Base-by-base conservation (phyloP, 1,140 invertebrate species). In the Trichonephila inaurata region DNA sequence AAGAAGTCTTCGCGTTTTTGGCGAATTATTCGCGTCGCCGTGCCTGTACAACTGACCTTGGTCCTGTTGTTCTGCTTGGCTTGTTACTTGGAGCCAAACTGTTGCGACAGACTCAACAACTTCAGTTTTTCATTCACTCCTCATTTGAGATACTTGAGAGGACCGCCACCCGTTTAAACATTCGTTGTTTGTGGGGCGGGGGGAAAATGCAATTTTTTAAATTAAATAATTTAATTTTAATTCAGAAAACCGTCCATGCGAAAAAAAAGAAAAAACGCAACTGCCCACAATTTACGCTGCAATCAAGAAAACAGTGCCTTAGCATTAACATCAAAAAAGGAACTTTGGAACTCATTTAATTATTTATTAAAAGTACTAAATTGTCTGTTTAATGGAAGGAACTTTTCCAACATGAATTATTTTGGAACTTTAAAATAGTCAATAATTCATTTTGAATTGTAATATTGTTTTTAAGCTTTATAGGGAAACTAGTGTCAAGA, bases 91-190 rank as follows among this genome's bases (percentile, higher is more conserved):
- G 98, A 98, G 95, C 96, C 96, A 24, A 97, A 97, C 6, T 96
- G 97, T 64, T 98, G 98, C 95, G 98, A 98, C 95, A 97, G 97
- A 19, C 96, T 98, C 91, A 98, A 98, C 96, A 98, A 97, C 89
- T 97, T 98, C 94, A 97, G 97, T 51, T 96, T 98, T 95, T 98
- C 97, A 1, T 96, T 98, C 33, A 97, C 97, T 6, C 98, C 98
- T 3, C 98, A 98, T 95, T 96, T 99, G 92, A 97, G 97, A 83
- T 98, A 98, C 95, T 97, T 98, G 12, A 97, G 97, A 81, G 98
- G 98, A 94, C 98, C 98, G 28, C 98, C 98, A 61, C 98, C 98
- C 0, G 97, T 98, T 91, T 98, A 40, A 94, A 8, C 5, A 60
- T 61, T 19, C 12, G 12, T 8, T 16, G 24, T 2, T 58, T 58